Base-by-base conservation (phyloP, 2,888 invertebrate genomes). In the Hyppa rectilinea region DNA sequence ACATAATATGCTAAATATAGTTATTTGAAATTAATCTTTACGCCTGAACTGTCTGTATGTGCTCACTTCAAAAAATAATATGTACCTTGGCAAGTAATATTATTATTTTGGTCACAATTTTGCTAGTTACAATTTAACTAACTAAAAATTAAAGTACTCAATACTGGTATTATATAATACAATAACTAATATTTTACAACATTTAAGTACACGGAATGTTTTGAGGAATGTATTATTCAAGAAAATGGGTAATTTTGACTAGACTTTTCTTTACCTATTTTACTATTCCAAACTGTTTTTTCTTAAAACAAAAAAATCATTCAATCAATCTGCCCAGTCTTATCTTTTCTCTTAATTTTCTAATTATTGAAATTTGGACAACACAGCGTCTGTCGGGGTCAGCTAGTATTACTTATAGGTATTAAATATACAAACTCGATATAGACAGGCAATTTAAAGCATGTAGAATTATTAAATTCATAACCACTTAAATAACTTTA, bases 201-300 rank as follows among this genome's bases (percentile, higher is more conserved):
- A 56, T n/a, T 6, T 9, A 26, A n/a, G 4, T 26, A 47, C 10
- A 45, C 6, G 47, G 60, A 61, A 69, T 50, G 49, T 20, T 56
- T 56, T 12, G 12, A n/a, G 50, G 69, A 74, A 73, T 73, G 56
- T 68, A 29, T 58, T 23, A 55, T 45, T 61, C n/a, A n/a, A 66
- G 52, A 63, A 63, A 58, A 60, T 71, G 2, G n/a, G 31, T 9
- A 52, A 71, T 61, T 75, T 71, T 79, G 78, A 78, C 78, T 79
- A 79, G 79, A 75, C 0, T 67, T 59, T 63, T 63, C 36, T 40
- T 60, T 59, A n/a, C 14, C 0, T 59, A 58, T 38, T 55, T 55
- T 34, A 47, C 58, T 50, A 49, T 55, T 50, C n/a, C n/a, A 58
- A 71, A 62, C 10, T 23, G 7, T 26, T 49, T 45, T n/a, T n/a